Conservation (phyloP, 1,140 invertebrate genomes). For the Diachasmimorpha longicaudata region DNA sequence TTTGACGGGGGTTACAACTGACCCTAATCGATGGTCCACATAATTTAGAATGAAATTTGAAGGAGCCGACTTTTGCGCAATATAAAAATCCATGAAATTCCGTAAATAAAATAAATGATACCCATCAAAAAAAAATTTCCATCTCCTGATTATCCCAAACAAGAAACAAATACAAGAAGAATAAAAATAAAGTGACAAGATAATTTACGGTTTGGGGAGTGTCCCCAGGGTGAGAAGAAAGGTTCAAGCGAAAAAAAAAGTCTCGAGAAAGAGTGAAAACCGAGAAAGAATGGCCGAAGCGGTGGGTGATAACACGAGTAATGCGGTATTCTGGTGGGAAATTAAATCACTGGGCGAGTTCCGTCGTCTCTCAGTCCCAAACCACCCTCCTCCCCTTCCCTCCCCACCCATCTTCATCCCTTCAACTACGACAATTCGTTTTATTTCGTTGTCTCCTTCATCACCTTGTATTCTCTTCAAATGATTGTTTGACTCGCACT, state of each 20-base stretch:
- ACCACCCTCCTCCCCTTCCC: not conserved
- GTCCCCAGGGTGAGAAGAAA: slow-evolving; percentile 9
- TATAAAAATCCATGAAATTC: too few relatives aligned
- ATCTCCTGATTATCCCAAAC: not conserved
- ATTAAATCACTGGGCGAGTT: slow-evolving; percentile 26
- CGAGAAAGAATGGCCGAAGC: slow-evolving; percentile 16
- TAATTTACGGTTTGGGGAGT: slow-evolving; percentile 16
- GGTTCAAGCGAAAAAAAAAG: not conserved
- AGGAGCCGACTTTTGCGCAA: too few relatives aligned
- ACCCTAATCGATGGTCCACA: too few relatives aligned
- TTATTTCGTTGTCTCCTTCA: not conserved
- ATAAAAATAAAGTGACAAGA: not conserved
- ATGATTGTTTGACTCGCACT: not conserved
- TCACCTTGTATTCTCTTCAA: not conserved
- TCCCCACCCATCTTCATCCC: not conserved
- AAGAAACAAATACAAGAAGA: not conserved
- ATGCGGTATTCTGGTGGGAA: slow-evolving; percentile 29
- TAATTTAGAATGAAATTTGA: too few relatives aligned
- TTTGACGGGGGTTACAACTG: too few relatives aligned
- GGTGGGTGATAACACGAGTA: slow-evolving; percentile 25
- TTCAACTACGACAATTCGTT: not conserved
- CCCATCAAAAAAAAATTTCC: too few relatives aligned
- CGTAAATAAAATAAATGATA: too few relatives aligned
- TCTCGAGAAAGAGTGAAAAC: not conserved
- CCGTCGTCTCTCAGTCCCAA: not conserved